Percentiles rank a stretch among this genome's conserved stretches.
phyloP scores from a whole-genome alignment of 2,797 vertebrate species.

The Xenopus petersii region DNA sequence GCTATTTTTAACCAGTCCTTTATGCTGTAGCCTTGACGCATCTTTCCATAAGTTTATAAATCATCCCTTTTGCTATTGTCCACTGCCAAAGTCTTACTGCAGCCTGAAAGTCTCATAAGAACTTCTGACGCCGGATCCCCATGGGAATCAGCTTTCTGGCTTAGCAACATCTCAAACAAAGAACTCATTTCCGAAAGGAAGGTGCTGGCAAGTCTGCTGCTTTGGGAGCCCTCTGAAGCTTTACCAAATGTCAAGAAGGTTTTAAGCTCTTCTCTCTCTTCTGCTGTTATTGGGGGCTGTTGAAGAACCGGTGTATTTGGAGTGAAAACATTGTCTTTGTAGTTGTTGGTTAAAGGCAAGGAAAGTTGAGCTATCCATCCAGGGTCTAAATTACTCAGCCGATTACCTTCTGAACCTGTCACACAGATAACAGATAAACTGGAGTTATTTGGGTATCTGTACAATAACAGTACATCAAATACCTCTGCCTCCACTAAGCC shows the following conservation, averaged over 20 bases:
- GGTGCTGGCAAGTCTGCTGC: conserved; percentile 70
- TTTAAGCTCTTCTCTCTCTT: conserved; percentile 61
- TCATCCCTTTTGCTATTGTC: conserved; percentile 56
- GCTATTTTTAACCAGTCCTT: background rate
- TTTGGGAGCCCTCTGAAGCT: conserved; percentile 55
- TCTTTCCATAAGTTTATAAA: background rate
- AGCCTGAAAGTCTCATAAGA: conserved; percentile 81
- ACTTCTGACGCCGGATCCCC: conserved; percentile 69
- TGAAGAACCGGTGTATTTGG: conserved; percentile 62
- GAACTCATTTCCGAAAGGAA: conserved; percentile 91
- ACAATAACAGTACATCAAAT: too few species aligned
- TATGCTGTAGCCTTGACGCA: background rate
- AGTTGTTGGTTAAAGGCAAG: conserved; percentile 76
- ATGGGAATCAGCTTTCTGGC: conserved; percentile 77
- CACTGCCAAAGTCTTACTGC: conserved; percentile 72
- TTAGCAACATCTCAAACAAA: conserved; percentile 87
- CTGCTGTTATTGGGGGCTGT: conserved; percentile 50
- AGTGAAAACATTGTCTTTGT: conserved; percentile 87
- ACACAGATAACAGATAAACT: background rate
- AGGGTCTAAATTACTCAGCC: conserved; percentile 68
- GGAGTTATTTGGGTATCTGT: too few species aligned
- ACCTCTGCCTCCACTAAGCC: too few species aligned
- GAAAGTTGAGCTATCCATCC: conserved; percentile 86
- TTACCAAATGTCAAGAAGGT: conserved; percentile 94
- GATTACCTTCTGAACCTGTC: conserved; percentile 64